Conservation (phyloP, 2,888 invertebrate species). For the Itoplectis maculator region DNA sequence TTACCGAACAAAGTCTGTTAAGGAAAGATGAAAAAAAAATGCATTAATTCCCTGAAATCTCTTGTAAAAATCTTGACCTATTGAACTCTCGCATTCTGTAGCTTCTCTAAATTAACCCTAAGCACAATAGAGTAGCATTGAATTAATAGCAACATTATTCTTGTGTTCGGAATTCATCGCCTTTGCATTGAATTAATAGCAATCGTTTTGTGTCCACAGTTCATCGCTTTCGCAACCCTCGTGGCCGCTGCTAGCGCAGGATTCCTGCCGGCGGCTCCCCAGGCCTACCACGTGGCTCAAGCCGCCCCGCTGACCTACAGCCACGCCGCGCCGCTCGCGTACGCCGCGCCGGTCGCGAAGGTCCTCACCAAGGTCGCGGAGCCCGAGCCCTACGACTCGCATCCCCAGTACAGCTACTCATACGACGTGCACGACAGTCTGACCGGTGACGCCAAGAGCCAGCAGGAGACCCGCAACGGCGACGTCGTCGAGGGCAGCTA, state of each 20-base stretch:
- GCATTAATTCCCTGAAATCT: no score
- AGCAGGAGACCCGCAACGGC: constrained; percentile 68
- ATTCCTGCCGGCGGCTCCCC: constrained; percentile 49
- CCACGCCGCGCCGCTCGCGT: constrained; percentile 60
- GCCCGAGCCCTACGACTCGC: constrained; percentile 61
- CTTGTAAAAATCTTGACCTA: no score
- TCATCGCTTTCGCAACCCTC: constrained; percentile 64
- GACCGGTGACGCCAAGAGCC: constrained; percentile 69
- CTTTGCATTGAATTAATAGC: no score
- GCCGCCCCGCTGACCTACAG: constrained; percentile 54
- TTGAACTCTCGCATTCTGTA: no score
- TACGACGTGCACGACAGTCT: constrained; percentile 68
- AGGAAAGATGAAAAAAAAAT: no score
- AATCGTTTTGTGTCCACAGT: constrained; percentile 36
- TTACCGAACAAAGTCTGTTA: not conserved
- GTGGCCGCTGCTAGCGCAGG: constrained; percentile 67
- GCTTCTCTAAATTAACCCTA: no score
- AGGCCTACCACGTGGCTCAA: constrained; percentile 59
- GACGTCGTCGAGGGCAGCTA: constrained; percentile 69
- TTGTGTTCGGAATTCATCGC: no score
- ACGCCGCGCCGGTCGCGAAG: constrained; percentile 57
- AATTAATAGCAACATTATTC: no score
- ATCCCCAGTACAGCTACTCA: constrained; percentile 71
- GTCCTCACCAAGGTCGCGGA: constrained; percentile 51
- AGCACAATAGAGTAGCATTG: no score